Evolutionary conservation across 2,888 invertebrate species (phyloP), one percentile per base, ranked within the genome.

Genomic region (Polydesmus complanatus): DNA sequence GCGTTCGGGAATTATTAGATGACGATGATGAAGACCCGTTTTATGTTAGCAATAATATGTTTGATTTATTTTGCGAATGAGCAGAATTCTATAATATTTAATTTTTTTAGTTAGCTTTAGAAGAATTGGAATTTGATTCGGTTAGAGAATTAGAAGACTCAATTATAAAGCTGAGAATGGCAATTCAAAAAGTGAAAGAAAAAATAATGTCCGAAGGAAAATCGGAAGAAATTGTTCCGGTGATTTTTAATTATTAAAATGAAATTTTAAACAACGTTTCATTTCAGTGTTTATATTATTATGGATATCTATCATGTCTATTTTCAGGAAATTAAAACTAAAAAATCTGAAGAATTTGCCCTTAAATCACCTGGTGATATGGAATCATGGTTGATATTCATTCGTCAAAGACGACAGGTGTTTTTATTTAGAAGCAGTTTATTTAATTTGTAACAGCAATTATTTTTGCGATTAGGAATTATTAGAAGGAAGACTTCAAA

Each of bases 101-200:
- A 37, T 14, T 54, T 49, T 68, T 69, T 64, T 80, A 86, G 72
- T 80, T 81, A 69, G 85, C 87, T 0, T 76, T 91, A 54, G 81
- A 83, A 68, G 83, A 86, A 55, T 83, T 84, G 67, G 86, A 86
- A 53, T 81, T 89, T 58, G 81, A 84, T 61, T 84, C 81, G 67
- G 80, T 84, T 65, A 83, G 84, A 62, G 92, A 93, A 68, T 76
- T 93, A n/a, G 83, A 85, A 72, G 86, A 85, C 74, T 78, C 78
- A 73, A 84, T 90, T 66, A 77, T 80, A 62, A 81, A 80, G 64
- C 74, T 88, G 47, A 83, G 85, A 69, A 74, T 78, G 58, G 82
- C 83, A 66, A 85, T 89, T 66, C 88, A 89, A 70, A 84, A 83
- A 72, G 87, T 81, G 1, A 83, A 83, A 68, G 84, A 85, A 67